phyloP scores from a whole-genome alignment of 2,888 invertebrate species.

The Orthonychiurus folsomi region DNA sequence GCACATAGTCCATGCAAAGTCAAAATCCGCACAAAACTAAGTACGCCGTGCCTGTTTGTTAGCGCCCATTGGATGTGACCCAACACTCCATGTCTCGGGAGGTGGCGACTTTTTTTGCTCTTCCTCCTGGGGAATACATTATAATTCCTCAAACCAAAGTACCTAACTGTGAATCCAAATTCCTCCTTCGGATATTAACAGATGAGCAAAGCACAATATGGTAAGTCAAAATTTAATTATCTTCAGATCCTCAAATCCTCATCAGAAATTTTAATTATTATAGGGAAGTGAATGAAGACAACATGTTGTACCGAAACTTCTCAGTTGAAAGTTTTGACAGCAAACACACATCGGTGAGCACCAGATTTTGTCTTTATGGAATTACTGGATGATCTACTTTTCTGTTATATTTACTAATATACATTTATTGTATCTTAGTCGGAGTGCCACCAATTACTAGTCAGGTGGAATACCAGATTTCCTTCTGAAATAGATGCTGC shows the following conservation, averaged over 20 bases:
- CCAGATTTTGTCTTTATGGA: no score
- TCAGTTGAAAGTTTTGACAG: conserved; percentile 55
- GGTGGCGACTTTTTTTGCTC: conserved; percentile 63
- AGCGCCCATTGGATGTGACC: conserved; percentile 59
- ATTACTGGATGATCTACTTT: background rate
- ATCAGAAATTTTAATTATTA: background rate
- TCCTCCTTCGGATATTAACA: conserved; percentile 60
- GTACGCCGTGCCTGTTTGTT: conserved; percentile 15
- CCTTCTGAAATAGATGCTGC: conserved; percentile 56
- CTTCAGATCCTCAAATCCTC: no score
- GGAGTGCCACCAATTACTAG: conserved; percentile 49
- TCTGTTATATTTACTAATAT: conserved; percentile 11
- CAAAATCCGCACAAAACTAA: no score
- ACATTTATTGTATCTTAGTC: conserved; percentile 44
- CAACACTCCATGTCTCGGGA: conserved; percentile 58
- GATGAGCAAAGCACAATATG: conserved; percentile 65
- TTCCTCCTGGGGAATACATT: conserved; percentile 64
- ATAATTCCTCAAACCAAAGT: conserved; percentile 63
- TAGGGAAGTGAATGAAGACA: conserved; percentile 69
- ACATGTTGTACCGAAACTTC: conserved; percentile 58
- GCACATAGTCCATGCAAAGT: no score
- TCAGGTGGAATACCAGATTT: conserved; percentile 51
- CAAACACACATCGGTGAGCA: conserved; percentile 50
- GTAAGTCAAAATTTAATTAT: conserved; percentile 46
- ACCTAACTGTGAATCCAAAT: conserved; percentile 60